Conservation (phyloP, 92 coral and sea anemone genomes). For the Pocillopora grandis region DNA sequence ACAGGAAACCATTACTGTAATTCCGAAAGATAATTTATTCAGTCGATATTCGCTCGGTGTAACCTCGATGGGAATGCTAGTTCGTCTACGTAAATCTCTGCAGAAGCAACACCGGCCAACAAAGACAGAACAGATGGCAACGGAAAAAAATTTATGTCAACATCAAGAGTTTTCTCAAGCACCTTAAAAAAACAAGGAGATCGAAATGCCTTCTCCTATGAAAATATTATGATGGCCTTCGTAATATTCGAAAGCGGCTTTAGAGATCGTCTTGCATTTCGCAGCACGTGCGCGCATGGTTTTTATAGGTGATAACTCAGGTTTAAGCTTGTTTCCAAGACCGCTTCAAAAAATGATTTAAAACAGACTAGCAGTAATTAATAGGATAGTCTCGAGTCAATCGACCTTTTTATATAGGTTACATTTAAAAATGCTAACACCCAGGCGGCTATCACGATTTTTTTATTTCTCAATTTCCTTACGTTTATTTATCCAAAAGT, state of each 20-base stretch:
- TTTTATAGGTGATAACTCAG: too few species aligned
- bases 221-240: neutral
- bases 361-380: neutral
- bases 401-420: too few species aligned
- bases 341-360: too few species aligned
- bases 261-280: too few species aligned
- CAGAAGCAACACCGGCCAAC: neutral
- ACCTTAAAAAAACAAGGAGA: neutral
- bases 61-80: neutral
- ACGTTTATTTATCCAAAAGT: too few species aligned
- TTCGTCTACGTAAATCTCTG: neutral
- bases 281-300: too few species aligned
- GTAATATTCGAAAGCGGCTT: neutral
- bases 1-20: slow-evolving; percentile 27
- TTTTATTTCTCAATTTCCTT: too few species aligned
- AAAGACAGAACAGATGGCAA: neutral
- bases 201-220: neutral
- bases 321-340: too few species aligned
- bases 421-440: too few species aligned
- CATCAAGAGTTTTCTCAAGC: neutral
- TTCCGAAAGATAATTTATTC: slow-evolving; percentile 8
- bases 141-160: neutral
- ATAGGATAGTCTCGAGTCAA: neutral
- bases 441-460: too few species aligned
- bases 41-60: slow-evolving; percentile 10